Percentiles rank a stretch among this genome's conserved stretches.
Conservation (phyloP, 2,888 invertebrate species). For the Pyrrhosoma nymphula region DNA sequence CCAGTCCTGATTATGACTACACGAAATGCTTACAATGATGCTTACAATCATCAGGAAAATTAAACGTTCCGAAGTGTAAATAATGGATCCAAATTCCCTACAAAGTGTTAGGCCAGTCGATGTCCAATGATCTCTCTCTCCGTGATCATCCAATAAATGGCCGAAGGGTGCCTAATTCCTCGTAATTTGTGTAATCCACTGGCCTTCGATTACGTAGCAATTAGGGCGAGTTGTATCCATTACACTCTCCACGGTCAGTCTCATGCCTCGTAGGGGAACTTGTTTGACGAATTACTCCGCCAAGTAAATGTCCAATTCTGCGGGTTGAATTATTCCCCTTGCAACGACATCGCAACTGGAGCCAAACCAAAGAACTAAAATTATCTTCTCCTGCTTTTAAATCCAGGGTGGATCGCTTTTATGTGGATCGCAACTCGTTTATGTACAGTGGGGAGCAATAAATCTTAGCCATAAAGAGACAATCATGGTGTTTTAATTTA, state of each 20-base stretch:
- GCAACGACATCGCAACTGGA: background rate
- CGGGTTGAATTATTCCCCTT: conserved; percentile 1
- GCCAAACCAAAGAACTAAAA: background rate
- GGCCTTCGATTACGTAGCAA: background rate
- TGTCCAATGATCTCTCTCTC: background rate
- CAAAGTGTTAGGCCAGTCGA: background rate
- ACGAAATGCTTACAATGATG: background rate
- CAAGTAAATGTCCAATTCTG: conserved; percentile 4
- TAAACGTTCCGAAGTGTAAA: background rate
- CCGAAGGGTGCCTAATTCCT: background rate
- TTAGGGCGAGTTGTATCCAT: background rate
- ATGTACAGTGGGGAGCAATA: too few species aligned
- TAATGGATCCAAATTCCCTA: background rate
- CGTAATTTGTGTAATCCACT: background rate
- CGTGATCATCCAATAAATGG: background rate
- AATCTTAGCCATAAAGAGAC: too few species aligned
- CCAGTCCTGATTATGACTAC: background rate
- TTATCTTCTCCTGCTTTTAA: background rate
- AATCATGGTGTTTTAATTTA: too few species aligned
- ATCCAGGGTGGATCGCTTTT: background rate
- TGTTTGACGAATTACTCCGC: conserved; percentile 21
- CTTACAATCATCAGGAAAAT: background rate
- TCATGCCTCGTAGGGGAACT: background rate
- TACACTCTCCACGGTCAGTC: background rate
- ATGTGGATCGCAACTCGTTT: too few species aligned